Evolutionary conservation across 2,888 invertebrate genomes (phyloP).

Genomic region (Allolobophora icterica): DNA sequence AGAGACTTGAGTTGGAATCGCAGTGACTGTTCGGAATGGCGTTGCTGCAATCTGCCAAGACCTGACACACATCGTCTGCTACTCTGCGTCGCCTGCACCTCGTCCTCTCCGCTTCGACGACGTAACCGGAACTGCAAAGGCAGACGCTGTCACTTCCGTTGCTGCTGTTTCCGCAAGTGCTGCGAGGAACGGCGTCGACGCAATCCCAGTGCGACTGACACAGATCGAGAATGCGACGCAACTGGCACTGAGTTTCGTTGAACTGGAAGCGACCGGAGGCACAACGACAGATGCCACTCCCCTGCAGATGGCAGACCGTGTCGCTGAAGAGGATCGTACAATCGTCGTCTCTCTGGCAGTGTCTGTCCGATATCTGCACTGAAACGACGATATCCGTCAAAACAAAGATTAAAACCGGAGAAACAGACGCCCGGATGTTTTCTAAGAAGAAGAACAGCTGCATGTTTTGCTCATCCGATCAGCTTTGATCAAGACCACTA

Average conservation of each 20-base stretch:
- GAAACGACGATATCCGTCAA: background rate
- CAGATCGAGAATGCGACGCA: background rate
- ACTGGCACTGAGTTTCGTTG: background rate
- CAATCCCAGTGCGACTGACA: background rate
- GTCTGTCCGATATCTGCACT: background rate
- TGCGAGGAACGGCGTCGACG: background rate
- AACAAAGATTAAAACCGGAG: background rate
- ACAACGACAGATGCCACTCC: background rate
- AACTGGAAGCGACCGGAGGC: background rate
- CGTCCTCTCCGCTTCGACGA: background rate
- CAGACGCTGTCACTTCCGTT: background rate
- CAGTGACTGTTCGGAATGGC: slow-evolving; percentile 19
- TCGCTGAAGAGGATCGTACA: background rate
- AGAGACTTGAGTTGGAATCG: background rate
- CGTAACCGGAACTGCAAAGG: background rate
- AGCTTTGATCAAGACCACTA: background rate
- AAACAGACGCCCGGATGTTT: background rate
- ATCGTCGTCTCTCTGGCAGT: background rate
- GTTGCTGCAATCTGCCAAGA: background rate
- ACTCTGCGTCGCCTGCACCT: slow-evolving; percentile 13
- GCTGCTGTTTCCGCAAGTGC: background rate
- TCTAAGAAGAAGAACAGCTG: background rate
- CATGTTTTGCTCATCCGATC: background rate
- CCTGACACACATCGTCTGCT: background rate
- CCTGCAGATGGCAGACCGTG: background rate